Conservation (phyloP, 2,888 invertebrate species). For the Caenorhabditis macrosperma region DNA sequence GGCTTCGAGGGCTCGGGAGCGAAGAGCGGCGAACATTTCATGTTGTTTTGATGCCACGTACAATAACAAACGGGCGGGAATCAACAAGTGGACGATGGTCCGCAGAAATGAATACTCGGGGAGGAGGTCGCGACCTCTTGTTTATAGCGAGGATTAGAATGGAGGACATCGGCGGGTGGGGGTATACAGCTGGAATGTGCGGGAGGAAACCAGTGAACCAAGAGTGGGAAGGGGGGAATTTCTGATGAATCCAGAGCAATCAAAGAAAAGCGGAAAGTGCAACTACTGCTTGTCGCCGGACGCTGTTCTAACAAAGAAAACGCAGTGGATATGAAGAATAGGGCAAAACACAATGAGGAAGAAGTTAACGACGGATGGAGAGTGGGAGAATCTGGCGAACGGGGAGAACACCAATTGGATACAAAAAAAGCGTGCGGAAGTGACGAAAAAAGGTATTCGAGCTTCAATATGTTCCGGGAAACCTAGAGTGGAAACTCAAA, state of each 20-base stretch:
- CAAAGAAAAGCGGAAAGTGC: neutral
- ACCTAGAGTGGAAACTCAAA: no score
- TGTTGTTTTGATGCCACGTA: slow-evolving; percentile 20
- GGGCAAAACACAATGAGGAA: no score
- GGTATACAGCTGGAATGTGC: neutral
- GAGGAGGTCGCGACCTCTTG: neutral
- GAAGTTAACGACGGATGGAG: no score
- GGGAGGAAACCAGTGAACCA: neutral
- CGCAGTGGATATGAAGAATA: no score
- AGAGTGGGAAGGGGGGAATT: neutral
- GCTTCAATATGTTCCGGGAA: no score
- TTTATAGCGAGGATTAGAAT: slow-evolving; percentile 6
- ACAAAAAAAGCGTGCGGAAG: no score
- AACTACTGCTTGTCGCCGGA: neutral
- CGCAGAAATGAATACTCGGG: neutral
- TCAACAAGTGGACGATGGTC: slow-evolving; percentile 7
- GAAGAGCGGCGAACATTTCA: slow-evolving; percentile 32
- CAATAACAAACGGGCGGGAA: neutral
- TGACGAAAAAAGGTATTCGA: no score
- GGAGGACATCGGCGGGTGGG: no score
- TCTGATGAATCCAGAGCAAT: neutral
- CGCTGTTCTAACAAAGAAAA: neutral
- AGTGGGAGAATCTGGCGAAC: no score
- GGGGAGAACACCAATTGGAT: no score
- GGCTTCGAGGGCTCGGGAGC: slow-evolving; percentile 16